Percentiles rank a stretch among this genome's conserved stretches.
phyloP scores from a whole-genome alignment of 2,113 vertebrate species.

The Chrysochloris asiatica region DNA sequence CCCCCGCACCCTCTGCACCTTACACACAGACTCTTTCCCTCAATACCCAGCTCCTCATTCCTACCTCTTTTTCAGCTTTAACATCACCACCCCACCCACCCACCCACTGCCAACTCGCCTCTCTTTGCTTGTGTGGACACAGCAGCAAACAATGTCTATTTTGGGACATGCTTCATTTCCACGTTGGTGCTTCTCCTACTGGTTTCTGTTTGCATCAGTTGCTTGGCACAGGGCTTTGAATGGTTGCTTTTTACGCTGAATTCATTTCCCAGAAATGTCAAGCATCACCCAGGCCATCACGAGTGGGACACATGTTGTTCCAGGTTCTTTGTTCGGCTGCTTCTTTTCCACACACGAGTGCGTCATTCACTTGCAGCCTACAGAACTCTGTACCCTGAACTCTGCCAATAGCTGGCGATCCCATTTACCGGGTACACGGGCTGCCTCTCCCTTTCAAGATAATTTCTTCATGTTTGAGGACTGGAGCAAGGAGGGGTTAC shows the following conservation, averaged over 20 bases:
- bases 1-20: no score
- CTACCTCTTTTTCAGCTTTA: neutral
- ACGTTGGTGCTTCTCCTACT: slow-evolving; percentile 34
- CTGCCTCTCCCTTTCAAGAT: slow-evolving; percentile 64
- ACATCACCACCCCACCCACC: no score
- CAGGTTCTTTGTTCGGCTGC: slow-evolving; percentile 62
- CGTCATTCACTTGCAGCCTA: slow-evolving; percentile 67
- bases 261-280: slow-evolving; percentile 75
- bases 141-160: slow-evolving; percentile 13
- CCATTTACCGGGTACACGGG: slow-evolving; percentile 28
- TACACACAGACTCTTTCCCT: neutral
- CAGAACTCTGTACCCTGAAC: slow-evolving; percentile 74
- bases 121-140: neutral
- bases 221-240: slow-evolving; percentile 54
- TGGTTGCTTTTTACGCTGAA: slow-evolving; percentile 59
- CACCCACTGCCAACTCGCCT: neutral
- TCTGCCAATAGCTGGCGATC: slow-evolving; percentile 71
- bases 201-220: slow-evolving; percentile 38
- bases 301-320: slow-evolving; percentile 65
- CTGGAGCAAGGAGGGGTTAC: neutral
- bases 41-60: neutral
- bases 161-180: slow-evolving; percentile 20
- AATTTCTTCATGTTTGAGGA: neutral
- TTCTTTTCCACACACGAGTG: slow-evolving; percentile 60
- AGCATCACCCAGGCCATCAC: slow-evolving; percentile 63